Conservation (phyloP, 2,888 invertebrate species). For the Auanema sp. region DNA sequence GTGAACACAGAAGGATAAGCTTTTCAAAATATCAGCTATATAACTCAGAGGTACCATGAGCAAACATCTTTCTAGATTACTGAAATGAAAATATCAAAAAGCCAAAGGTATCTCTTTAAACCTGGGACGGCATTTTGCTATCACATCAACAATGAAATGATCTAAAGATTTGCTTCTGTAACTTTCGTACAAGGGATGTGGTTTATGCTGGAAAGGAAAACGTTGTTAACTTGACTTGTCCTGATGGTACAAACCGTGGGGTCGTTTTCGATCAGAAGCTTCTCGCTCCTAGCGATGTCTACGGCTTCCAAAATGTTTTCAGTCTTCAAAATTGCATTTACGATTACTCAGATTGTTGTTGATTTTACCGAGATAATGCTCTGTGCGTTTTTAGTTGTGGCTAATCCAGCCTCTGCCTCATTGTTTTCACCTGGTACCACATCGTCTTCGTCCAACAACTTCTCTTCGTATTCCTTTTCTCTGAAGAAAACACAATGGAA, state of each 20-base stretch:
- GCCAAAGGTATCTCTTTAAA: not conserved
- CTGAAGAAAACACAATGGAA: slow-evolving; percentile 4
- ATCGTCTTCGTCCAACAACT: slow-evolving; percentile 66
- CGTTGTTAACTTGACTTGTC: not conserved
- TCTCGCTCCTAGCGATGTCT: slow-evolving; percentile 71
- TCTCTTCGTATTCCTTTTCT: slow-evolving; percentile 67
- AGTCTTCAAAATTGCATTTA: slow-evolving; percentile 69
- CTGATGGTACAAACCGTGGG: slow-evolving; percentile 21
- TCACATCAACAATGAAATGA: slow-evolving; percentile 80
- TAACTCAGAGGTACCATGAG: slow-evolving; percentile 81
- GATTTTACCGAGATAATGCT: slow-evolving; percentile 72
- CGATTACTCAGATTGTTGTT: not conserved
- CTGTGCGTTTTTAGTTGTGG: slow-evolving; percentile 84
- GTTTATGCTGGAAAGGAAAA: slow-evolving; percentile 61
- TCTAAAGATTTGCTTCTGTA: slow-evolving; percentile 76
- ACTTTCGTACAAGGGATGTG: slow-evolving; percentile 83
- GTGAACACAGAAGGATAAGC: slow-evolving; percentile 75
- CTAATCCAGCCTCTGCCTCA: slow-evolving; percentile 74
- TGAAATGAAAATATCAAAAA: slow-evolving; percentile 64
- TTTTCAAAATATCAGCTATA: slow-evolving; percentile 78
- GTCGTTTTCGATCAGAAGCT: slow-evolving; percentile 33
- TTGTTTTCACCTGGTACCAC: slow-evolving; percentile 67
- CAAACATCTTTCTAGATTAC: slow-evolving; percentile 87
- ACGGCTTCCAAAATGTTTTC: slow-evolving; percentile 89
- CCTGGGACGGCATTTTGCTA: slow-evolving; percentile 65